Evolutionary conservation across 64 coral and sea anemone genomes (phyloP), one percentile per base, ranked within the genome.

Genomic region (Pocillopora verrucosa): DNA sequence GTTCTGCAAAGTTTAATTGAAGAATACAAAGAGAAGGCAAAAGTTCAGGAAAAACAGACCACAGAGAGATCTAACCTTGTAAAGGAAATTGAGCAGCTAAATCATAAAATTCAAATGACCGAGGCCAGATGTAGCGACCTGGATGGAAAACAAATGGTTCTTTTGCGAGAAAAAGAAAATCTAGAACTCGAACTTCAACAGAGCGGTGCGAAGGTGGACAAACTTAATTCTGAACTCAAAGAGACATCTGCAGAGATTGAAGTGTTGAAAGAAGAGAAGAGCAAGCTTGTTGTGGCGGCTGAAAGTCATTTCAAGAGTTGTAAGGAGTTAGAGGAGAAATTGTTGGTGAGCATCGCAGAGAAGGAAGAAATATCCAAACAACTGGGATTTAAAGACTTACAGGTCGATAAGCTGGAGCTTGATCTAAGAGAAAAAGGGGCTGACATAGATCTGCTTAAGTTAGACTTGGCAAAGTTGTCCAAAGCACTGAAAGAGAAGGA

Each of bases 401-500:
- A 92, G 61, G 65, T 97, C 59, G 88, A 90, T 88, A 89, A 89
- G 34, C 72, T 97, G 25, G 88, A 97, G 74, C 88, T 97, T 36
- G 95, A 97, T 75, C 34, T 97, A 17, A 82, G 88, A 61, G 95
- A 97, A 37, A 97, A 94, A 76, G 95, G 95, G 20, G 72, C 95
- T 25, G 76, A 97, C 61, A 88, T 90, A 34, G 95, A 97, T 80
- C 80, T 97, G 10, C 59, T 97, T 19, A 83, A 89, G 73, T 65
- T 97, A 36, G 95, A 97, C 60, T 72, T 97, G 22, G 87, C 88
- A 56, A 93, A 87, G 61, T 60, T 97, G 13, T 88, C 20, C 10
- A 93, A 93, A 58, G 69, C 58, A 11, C 57, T 97, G 58, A 97
- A 94, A 38, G 95, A 97, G 45, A 97, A 97, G 41, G 91, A 97